Conservation (phyloP, 2,888 invertebrate species). For the Diogma glabrata region DNA sequence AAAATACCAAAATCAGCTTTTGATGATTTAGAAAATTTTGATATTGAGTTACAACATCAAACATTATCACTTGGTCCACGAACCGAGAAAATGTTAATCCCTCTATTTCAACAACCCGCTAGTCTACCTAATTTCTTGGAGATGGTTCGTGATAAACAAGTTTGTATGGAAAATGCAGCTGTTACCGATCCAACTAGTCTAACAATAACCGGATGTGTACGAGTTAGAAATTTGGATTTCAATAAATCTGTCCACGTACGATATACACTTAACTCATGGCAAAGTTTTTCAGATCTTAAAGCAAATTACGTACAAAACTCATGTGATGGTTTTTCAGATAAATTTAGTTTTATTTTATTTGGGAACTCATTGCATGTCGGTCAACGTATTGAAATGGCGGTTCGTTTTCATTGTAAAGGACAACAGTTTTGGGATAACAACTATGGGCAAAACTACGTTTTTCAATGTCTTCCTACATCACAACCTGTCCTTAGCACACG, state of each 20-base stretch:
- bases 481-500: not conserved
- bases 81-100: conserved; percentile 47
- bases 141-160: conserved; percentile 60
- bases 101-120: conserved; percentile 76
- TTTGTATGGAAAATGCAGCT: conserved; percentile 77
- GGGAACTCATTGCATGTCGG: conserved; percentile 66
- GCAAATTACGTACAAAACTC: conserved; percentile 75
- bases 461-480: conserved; percentile 61
- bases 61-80: conserved; percentile 35
- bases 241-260: conserved; percentile 83
- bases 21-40: conserved; percentile 57
- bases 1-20: conserved; percentile 78
- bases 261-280: conserved; percentile 80
- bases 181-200: conserved; percentile 63
- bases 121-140: conserved; percentile 61
- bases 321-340: conserved; percentile 87
- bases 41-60: conserved; percentile 37
- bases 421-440: conserved; percentile 94
- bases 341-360: conserved; percentile 71
- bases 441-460: conserved; percentile 74
- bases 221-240: conserved; percentile 83
- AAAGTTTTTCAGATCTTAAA: conserved; percentile 68
- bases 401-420: conserved; percentile 74
- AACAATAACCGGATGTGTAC: conserved; percentile 62
- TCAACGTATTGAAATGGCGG: conserved; percentile 73